Base-by-base conservation (phyloP, 64 coral and sea anemone genomes). In the Stichodactyla mertensii region DNA sequence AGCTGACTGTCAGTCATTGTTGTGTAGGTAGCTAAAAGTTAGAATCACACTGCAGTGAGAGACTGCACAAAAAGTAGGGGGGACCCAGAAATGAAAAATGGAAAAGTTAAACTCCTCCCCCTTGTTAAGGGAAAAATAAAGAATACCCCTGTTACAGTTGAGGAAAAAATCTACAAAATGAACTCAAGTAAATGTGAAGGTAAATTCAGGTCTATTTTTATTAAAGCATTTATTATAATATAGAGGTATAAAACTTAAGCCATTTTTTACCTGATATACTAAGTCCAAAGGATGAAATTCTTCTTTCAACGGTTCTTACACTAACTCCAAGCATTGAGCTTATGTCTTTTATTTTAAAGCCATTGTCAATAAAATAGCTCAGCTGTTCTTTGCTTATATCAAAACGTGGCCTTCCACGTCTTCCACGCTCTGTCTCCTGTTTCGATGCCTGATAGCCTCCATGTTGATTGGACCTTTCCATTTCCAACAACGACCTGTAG, bases 371-470 rank as follows among this genome's bases (percentile, higher is more conserved):
- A 20, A 87, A 61, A 79, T 77, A 78, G 18, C 26, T 57, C 5
- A 90, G 89, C 71, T 90, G 89, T 62, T 90, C 89, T 85, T 86
- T 85, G 83, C 60, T 80, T 78, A 86, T 90, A 56, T 77, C 83
- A 61, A 79, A 90, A 45, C 53, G 77, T 79, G 89, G 89, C 64
- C 89, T 90, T 86, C 89, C 89, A 85, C 82, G 83, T 86, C 83
- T 86, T 79, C 83, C 83, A 79, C 54, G 84, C 84, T 85, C 84
- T 85, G 84, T 55, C 15, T 57, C 54, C 36, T 89, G 56, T 84
- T 71, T 55, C 52, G 66, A 70, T 59, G 82, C 82, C 31, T 77
- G 81, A 82, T 84, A 89, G 26, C 88, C 87, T 88, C 86, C 70
- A 80, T 79, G n/a, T 78, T 77, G 71, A 78, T 88, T 88, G 51